Conservation (phyloP, 2,888 invertebrate genomes). For the Julus scanicus region DNA sequence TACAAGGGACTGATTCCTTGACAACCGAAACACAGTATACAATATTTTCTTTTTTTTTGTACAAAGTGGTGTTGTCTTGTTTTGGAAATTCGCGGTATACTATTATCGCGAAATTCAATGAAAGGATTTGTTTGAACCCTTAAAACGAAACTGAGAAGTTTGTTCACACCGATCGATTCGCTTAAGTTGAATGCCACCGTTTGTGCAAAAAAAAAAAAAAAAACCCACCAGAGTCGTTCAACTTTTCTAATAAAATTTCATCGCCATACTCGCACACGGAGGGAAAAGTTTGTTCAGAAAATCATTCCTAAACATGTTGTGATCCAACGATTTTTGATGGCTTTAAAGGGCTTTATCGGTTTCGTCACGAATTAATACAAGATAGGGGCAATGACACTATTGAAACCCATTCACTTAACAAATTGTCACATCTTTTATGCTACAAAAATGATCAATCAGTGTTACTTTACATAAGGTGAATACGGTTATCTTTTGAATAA, state of each 20-base stretch:
- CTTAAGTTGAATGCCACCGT: constrained; percentile 41
- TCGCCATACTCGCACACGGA: not conserved
- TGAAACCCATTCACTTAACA: not conserved
- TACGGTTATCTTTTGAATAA: not conserved
- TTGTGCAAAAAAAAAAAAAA: not conserved
- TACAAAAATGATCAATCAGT: not conserved
- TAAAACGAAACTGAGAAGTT: constrained; percentile 27
- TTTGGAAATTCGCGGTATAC: not conserved
- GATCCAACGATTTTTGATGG: constrained; percentile 13
- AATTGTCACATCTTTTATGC: constrained; percentile 1
- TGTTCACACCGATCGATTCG: constrained; percentile 39
- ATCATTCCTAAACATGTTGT: constrained; percentile 9
- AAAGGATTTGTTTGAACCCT: constrained; percentile 30
- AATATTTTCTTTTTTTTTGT: not conserved
- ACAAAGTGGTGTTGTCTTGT: not conserved
- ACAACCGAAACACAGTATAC: not conserved
- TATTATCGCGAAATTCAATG: constrained; percentile 2
- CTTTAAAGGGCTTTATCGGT: constrained; percentile 21
- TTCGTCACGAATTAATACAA: constrained; percentile 4
- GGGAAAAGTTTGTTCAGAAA: not conserved
- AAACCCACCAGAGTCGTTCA: constrained; percentile 1
- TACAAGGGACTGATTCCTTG: not conserved
- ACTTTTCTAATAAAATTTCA: not conserved
- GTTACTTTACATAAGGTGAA: not conserved
- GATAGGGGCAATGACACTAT: not conserved